phyloP scores from a whole-genome alignment of 92 coral and sea anemone species.

The Palythoa caribaeorum region DNA sequence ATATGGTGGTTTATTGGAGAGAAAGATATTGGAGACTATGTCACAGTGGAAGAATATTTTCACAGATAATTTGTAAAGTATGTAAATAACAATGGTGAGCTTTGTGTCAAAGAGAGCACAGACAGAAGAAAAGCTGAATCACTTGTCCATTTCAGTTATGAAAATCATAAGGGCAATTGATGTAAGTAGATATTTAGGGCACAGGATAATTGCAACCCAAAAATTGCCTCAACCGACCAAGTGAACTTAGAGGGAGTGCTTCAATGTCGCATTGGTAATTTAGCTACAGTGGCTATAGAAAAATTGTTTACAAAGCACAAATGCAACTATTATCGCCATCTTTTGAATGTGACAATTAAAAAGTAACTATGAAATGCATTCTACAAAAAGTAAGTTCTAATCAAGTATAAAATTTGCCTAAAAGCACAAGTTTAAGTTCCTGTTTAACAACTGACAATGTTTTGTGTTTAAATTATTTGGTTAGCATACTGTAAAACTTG shows the following conservation, averaged over 20 bases:
- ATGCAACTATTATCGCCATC: conserved; percentile 59
- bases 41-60: conserved; percentile 72
- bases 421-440: too few relatives aligned
- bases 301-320: conserved; percentile 33
- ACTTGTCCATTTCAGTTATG: conserved; percentile 59
- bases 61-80: conserved; percentile 66
- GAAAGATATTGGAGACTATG: conserved; percentile 64
- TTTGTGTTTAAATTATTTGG: too few relatives aligned
- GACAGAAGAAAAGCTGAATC: conserved; percentile 54
- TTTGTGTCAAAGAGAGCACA: conserved; percentile 46
- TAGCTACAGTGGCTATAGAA: conserved; percentile 38
- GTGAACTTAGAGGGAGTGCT: conserved; percentile 36
- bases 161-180: conserved; percentile 51
- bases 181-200: conserved; percentile 64
- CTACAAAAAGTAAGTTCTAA: too few relatives aligned
- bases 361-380: too few relatives aligned
- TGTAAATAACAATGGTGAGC: conserved; percentile 65
- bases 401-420: too few relatives aligned
- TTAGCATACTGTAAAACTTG: too few relatives aligned
- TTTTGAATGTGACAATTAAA: too few relatives aligned
- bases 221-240: conserved; percentile 60
- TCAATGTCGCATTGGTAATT: conserved; percentile 67
- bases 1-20: conserved; percentile 70
- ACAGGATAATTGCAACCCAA: conserved; percentile 61
- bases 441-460: too few relatives aligned